Evolutionary conservation across 2,113 vertebrate genomes (phyloP), one percentile per base, ranked within the genome.

Genomic region (Thunnus thynnus): DNA sequence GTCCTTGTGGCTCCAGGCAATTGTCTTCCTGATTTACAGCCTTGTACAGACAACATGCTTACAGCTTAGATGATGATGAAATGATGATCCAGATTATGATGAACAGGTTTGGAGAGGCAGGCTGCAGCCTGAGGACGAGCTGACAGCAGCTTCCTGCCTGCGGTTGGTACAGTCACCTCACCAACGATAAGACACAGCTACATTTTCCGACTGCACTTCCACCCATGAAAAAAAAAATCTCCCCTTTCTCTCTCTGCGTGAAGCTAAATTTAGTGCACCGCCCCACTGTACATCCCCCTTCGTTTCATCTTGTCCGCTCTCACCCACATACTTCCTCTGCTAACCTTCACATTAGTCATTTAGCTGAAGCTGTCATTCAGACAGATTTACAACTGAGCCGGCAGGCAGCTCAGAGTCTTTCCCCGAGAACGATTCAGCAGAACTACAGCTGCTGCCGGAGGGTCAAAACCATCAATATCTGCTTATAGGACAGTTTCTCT

Each of bases 301-400:
- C 16, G 13, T 66, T 87, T 83, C 52, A 76, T 71, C 30, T 62
- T 30, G 20, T 17, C 18, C n/a, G 14, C 17, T 22, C 32, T 67
- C 87, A 36, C 85, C 78, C 87, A 86, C 86, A 14, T 0, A 76
- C 80, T 86, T 91, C 89, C 80, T 88, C 18, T 52, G 75, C 58
- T 66, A 18, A 46, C 65, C 27, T 41, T 72, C 78, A 65, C 44
- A 57, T 63, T 1, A 58, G 55, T 72, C 65, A 72, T 47, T 66
- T 5, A 48, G 46, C 47, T 13, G 17, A 70, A 4, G 2, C 54
- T 47, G 18, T 66, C 41, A 65, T 32, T n/a, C 65, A 70, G 16
- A 17, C 57, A 16, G 13, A 16, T 56, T 55, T 20, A 66, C 20
- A 18, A 18, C 32, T 1, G 46, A 52, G 57, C 57, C 18, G 63